A percentile compares a stretch with the other conserved stretches of the same genome.
Conservation (phyloP, 64 coral and sea anemone genomes). For the Cladopsammia gracilis region DNA sequence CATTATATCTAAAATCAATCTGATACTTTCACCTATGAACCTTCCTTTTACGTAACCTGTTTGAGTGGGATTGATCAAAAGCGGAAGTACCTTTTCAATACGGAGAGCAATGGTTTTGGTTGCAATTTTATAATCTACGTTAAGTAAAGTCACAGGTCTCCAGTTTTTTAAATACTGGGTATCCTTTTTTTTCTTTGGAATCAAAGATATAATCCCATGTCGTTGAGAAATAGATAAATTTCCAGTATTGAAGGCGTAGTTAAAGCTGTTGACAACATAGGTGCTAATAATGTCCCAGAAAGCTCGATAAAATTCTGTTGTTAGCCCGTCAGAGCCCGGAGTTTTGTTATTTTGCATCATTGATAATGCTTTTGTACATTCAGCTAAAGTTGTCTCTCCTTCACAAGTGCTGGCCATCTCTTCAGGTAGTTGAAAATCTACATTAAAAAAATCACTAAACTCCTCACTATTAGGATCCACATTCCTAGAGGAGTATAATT, state of each 20-base stretch:
- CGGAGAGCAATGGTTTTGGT: slow-evolving; percentile 14
- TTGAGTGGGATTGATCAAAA: slow-evolving; percentile 16
- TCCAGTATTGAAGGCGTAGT: slow-evolving; percentile 14
- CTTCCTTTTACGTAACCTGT: slow-evolving; percentile 24
- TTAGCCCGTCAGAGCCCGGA: slow-evolving; percentile 31
- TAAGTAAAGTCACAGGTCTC: slow-evolving; percentile 32
- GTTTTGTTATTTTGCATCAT: slow-evolving; percentile 19
- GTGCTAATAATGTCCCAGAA: slow-evolving; percentile 11
- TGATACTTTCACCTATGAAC: slow-evolving; percentile 9
- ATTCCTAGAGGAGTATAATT: not conserved
- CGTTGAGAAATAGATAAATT: slow-evolving; percentile 18
- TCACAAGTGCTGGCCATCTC: slow-evolving; percentile 15
- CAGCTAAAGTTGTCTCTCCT: not conserved
- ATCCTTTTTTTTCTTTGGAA: slow-evolving; percentile 12
- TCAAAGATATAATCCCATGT: slow-evolving; percentile 19
- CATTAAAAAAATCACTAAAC: not conserved
- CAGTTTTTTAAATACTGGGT: slow-evolving; percentile 39
- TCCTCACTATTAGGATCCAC: not conserved
- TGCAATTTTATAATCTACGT: slow-evolving; percentile 22
- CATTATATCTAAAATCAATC: slow-evolving; percentile 28
- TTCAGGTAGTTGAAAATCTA: not conserved
- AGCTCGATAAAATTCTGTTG: slow-evolving; percentile 26
- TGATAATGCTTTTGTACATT: not conserved
- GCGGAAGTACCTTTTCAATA: slow-evolving; percentile 36
- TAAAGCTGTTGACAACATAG: slow-evolving; percentile 21